Evolutionary conservation across 2,888 invertebrate species (phyloP), one percentile per base, ranked within the genome.

Genomic region (Cephus spinipes): DNA sequence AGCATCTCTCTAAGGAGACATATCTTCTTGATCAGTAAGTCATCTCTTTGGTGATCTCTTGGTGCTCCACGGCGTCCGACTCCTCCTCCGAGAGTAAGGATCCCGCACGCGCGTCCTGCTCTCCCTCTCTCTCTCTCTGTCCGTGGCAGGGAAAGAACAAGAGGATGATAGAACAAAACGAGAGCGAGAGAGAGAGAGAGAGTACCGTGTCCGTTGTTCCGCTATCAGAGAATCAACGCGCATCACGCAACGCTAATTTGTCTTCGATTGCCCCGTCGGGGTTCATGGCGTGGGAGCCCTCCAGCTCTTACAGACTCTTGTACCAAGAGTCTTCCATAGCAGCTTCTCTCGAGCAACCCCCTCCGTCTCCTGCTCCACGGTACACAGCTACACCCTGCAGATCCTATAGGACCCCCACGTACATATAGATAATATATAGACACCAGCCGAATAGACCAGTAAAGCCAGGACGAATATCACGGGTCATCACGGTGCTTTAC

Each of bases 171-270:
- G 23, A 40, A 40, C 40, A 40, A 36, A 36, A 12, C 36, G 12
- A 12, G 36, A 12, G 36, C 12, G 23, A 23, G 40, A 40, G 12
- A 15, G 15, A 4, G 15, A 4, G 36, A 40, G 4, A 15, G 40
- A 40, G 84, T 84, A 88, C 85, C 88, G 87, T 89, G 87, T 87
- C 89, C 86, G 89, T 87, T 88, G 88, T 90, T 90, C 88, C 88
- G 87, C 90, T 90, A 90, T 90, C 89, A 87, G 79, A 85, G 88
- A 89, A 90, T 91, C 91, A 90, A 89, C 90, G 90, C 90, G 89
- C 91, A 90, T 91, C 91, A 91, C 91, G 91, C 91, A 91, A 91
- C 89, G 87, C 90, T 91, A 91, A 91, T 91, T 91, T 89, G 89
- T 91, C 90, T 91, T 91, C 91, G 90, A 91, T 91, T 87, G 89